Conservation (phyloP, 2,888 invertebrate genomes). For the Trachelus tabidus region DNA sequence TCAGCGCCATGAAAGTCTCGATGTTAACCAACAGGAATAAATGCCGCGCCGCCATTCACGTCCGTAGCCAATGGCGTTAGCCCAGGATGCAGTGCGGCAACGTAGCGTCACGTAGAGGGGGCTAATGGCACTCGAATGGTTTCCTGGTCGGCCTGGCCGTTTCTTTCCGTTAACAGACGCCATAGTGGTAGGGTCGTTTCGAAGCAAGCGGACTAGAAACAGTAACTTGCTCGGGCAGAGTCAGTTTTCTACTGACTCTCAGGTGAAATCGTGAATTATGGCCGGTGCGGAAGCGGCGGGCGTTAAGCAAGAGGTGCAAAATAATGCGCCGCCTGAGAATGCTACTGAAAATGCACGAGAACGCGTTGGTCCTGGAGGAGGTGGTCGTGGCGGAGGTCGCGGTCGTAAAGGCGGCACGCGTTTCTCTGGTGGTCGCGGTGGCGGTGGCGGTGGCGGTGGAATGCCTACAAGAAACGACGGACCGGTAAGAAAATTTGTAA, state of each 20-base stretch:
- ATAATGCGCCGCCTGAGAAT: slow-evolving; percentile 43
- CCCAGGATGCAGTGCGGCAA: not conserved
- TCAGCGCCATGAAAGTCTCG: not conserved
- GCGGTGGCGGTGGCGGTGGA: slow-evolving; percentile 32
- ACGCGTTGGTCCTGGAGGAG: slow-evolving; percentile 36
- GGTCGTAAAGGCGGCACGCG: slow-evolving; percentile 54
- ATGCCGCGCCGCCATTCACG: not conserved
- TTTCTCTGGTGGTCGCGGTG: slow-evolving; percentile 52
- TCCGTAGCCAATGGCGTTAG: not conserved
- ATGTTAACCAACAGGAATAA: not conserved
- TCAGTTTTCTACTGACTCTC: not conserved
- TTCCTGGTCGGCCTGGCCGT: slow-evolving; percentile 6
- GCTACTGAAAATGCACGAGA: slow-evolving; percentile 48
- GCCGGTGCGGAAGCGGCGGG: slow-evolving; percentile 51
- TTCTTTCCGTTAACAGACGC: slow-evolving; percentile 45
- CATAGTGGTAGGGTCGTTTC: slow-evolving; percentile 31
- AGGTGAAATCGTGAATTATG: slow-evolving; percentile 5
- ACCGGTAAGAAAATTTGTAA: slow-evolving; percentile 33
- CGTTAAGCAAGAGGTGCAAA: slow-evolving; percentile 45
- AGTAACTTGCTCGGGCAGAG: slow-evolving; percentile 12
- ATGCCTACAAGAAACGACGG: slow-evolving; percentile 42
- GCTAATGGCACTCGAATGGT: not conserved
- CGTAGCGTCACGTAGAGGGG: not conserved
- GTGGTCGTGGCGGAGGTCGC: slow-evolving; percentile 46
- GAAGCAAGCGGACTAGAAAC: slow-evolving; percentile 9